phyloP scores from a whole-genome alignment of 1,140 invertebrate species.

The Brachionus rubens region DNA sequence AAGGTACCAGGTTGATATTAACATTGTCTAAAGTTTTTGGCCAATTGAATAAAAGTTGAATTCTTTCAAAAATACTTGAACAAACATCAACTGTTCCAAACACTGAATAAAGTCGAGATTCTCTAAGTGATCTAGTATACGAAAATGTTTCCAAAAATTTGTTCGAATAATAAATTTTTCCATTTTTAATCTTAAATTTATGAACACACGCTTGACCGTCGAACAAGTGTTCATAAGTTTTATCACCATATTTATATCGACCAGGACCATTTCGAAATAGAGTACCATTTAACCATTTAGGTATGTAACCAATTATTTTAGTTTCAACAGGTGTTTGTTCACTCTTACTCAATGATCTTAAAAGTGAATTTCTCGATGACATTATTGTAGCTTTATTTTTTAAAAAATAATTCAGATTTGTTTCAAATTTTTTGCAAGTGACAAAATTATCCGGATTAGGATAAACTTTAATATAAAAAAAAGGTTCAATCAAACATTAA shows the following conservation, averaged over 20 bases:
- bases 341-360: conserved; percentile 30
- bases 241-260: conserved; percentile 72
- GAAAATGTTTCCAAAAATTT: conserved; percentile 18
- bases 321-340: neutral
- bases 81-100: conserved; percentile 20
- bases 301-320: conserved; percentile 64
- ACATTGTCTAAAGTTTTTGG: conserved; percentile 29
- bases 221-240: conserved; percentile 75
- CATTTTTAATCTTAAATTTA: conserved; percentile 63
- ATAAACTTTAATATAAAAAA: too few species aligned
- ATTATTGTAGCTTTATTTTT: too few species aligned
- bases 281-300: conserved; percentile 73
- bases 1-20: conserved; percentile 24
- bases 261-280: conserved; percentile 80
- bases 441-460: too few species aligned
- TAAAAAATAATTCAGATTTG: too few species aligned
- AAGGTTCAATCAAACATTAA: too few species aligned
- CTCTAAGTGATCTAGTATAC: conserved; percentile 1
- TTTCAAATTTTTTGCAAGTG: too few species aligned
- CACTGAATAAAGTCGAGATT: neutral
- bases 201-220: conserved; percentile 80
- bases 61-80: neutral
- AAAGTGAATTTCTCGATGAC: too few species aligned
- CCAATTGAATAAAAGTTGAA: neutral
- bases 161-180: conserved; percentile 35